Evolutionary conservation across 2,113 vertebrate species (phyloP).

Genomic region (Grus americana): DNA sequence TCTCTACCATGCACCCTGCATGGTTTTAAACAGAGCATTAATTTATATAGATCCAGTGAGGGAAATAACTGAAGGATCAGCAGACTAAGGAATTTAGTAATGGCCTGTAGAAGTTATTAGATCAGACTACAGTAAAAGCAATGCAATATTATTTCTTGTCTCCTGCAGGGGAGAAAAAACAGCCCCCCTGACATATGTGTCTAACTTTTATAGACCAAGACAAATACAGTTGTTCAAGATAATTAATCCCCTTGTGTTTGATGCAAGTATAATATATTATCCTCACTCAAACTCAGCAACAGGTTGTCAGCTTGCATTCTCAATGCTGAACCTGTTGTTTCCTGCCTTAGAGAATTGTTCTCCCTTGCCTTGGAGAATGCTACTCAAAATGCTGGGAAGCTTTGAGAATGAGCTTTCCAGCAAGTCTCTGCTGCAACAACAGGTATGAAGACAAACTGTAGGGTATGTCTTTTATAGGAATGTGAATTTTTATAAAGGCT

Average conservation of each 20-base stretch:
- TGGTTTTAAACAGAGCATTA: not conserved
- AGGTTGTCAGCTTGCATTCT: not conserved
- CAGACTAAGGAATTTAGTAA: not conserved
- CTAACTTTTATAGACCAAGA: not conserved
- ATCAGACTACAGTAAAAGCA: not conserved
- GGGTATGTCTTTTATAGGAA: not conserved
- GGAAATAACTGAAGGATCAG: not conserved
- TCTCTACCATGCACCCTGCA: not conserved
- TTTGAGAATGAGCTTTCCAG: not conserved
- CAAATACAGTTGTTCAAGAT: not conserved
- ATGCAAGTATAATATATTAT: not conserved
- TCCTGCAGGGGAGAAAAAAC: not conserved
- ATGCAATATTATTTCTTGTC: not conserved
- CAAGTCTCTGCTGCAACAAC: not conserved
- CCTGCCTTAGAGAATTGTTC: not conserved
- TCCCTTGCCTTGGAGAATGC: not conserved
- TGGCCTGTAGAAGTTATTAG: not conserved
- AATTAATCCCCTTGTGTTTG: not conserved
- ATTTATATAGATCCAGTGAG: not conserved
- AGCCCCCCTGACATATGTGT: not conserved
- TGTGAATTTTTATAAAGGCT: not conserved
- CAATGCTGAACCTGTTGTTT: not conserved
- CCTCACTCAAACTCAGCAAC: not conserved
- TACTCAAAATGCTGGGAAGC: not conserved
- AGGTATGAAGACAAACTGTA: not conserved